Evolutionary conservation across 2,888 invertebrate species (phyloP), one percentile per base, ranked within the genome.

Genomic region (Strigamia maritima): DNA sequence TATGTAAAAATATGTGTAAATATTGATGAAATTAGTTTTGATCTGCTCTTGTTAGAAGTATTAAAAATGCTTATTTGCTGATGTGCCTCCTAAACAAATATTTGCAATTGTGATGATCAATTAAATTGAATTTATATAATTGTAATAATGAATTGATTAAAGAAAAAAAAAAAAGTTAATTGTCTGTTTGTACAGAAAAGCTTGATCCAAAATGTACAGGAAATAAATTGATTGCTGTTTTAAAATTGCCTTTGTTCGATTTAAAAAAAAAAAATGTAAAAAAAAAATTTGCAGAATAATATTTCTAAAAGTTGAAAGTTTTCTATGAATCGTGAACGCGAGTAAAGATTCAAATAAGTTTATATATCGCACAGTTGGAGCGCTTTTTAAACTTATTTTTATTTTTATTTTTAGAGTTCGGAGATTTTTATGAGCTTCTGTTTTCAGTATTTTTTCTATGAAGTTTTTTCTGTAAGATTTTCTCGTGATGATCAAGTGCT

Each of bases 1-100:
- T 54, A 16, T n/a, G 54, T 54, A 54, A 54, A 54, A 54, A 54
- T 54, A 54, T 54, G 54, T 54, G 54, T 54, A 54, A 54, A 54
- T 54, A 54, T n/a, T 54, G 54, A 54, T 54, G 54, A 54, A 54
- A 19, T 54, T 54, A 54, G 54, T 54, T 54, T 54, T 54, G 54
- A 54, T 54, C 54, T 54, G 54, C 54, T 54, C n/a, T 54, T 54
- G 19, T 54, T 54, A 54, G 54, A 54, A 54, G 54, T 54, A 54
- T 54, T 54, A 54, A 54, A 54, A 54, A 54, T 54, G 54, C 54
- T 54, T 54, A 54, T 54, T 54, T 54, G 54, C 54, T 54, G 54
- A 54, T 54, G 54, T 54, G 54, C 54, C 54, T 54, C 54, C 16
- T 19, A 54, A 54, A 54, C n/a, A 54, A 16, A 54, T 10, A 54